These are phyloP conservation scores for Oreamnos americanus DNA, from an alignment of 2,113 vertebrate species.

Conservation along the genomic window DNA sequence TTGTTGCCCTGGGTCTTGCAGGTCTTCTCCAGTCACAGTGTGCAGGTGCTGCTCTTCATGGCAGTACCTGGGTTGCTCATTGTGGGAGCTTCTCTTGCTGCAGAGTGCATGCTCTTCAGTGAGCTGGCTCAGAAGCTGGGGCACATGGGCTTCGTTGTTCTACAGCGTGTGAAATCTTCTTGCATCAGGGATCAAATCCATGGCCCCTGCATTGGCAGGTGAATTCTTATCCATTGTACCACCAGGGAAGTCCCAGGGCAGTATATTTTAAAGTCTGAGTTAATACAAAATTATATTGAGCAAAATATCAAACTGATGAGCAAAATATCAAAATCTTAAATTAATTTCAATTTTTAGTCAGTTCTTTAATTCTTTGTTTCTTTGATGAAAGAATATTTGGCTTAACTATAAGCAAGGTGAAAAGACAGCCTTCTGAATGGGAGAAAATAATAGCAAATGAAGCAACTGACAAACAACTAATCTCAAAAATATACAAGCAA, in stretches of 20 bases:
- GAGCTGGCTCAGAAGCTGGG: not conserved
- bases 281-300: not conserved
- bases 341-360: not conserved
- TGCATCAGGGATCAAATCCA: not conserved
- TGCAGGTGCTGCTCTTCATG: rapidly evolving
- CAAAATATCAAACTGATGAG: not conserved
- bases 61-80: not conserved
- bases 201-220: not conserved
- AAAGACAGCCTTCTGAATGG: no score
- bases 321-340: not conserved
- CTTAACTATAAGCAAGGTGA: not conserved
- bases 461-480: no score
- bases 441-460: no score
- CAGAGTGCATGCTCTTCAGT: not conserved
- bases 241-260: not conserved
- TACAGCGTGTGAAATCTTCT: not conserved
- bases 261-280: not conserved
- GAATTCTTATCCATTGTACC: not conserved
- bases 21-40: rapidly evolving
- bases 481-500: no score
- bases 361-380: not conserved
- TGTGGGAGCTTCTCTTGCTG: not conserved
- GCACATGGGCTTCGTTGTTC: not conserved
- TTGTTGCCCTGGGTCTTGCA: not conserved
- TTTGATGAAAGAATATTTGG: not conserved